Evolutionary conservation across 2,797 vertebrate species (phyloP).

Genomic region (Euthynnus affinis): DNA sequence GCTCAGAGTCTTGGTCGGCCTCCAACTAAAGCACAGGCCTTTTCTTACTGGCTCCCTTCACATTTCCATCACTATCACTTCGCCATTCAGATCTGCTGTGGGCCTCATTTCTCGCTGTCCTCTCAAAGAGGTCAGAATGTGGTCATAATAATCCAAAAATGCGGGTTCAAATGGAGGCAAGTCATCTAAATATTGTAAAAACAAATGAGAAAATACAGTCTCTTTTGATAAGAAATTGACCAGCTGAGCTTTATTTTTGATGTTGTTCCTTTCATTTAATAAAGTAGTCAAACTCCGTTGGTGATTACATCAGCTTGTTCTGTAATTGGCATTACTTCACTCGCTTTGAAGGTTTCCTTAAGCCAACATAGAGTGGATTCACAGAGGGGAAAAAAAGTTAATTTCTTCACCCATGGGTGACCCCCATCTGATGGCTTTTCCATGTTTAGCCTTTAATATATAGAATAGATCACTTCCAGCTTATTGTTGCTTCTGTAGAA

Average conservation of each 20-base stretch:
- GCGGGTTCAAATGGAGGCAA: constrained; percentile 25
- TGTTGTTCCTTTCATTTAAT: constrained; percentile 37
- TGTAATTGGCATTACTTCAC: constrained; percentile 61
- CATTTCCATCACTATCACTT: constrained; percentile 66
- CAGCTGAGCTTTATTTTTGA: constrained; percentile 20
- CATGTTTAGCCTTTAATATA: constrained; percentile 38
- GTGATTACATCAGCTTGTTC: constrained; percentile 60
- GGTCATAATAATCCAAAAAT: constrained; percentile 51
- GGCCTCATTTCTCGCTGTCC: constrained; percentile 43
- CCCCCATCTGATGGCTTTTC: constrained; percentile 65
- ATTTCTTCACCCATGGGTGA: constrained; percentile 51
- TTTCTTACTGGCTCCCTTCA: constrained; percentile 53
- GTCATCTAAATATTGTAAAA: constrained; percentile 38
- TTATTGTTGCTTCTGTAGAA: constrained; percentile 50
- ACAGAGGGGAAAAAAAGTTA: background rate
- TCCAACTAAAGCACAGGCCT: constrained; percentile 76
- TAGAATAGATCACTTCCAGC: constrained; percentile 44
- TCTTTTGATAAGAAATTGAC: constrained; percentile 38
- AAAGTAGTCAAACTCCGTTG: constrained; percentile 48
- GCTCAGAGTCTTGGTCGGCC: constrained; percentile 58
- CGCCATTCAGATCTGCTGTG: constrained; percentile 42
- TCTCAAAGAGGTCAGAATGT: constrained; percentile 41
- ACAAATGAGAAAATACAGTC: constrained; percentile 3
- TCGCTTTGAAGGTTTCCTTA: constrained; percentile 40
- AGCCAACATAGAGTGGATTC: constrained; percentile 36